Evolutionary conservation across 2,888 invertebrate genomes (phyloP).

Genomic region (Nephrotoma flavescens): DNA sequence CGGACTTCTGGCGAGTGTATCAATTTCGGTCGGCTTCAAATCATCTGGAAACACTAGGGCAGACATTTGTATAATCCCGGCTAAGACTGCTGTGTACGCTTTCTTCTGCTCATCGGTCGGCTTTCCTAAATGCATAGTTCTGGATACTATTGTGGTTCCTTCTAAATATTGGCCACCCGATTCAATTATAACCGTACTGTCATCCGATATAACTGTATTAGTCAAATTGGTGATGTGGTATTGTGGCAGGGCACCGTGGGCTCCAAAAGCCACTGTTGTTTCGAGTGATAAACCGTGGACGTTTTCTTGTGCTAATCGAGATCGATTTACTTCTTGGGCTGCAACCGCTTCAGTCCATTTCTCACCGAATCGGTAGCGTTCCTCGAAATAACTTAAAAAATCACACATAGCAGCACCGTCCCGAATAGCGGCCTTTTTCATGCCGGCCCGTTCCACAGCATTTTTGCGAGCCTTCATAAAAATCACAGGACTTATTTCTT

Average conservation of each 20-base stretch:
- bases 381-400: conserved; percentile 60
- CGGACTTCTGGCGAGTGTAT: conserved; percentile 51
- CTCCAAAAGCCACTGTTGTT: conserved; percentile 77
- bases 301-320: conserved; percentile 56
- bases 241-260: conserved; percentile 77
- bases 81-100: conserved; percentile 74
- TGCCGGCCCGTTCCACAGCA: conserved; percentile 58
- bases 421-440: conserved; percentile 69
- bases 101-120: conserved; percentile 57
- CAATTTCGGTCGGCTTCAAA: conserved; percentile 55
- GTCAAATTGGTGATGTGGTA: conserved; percentile 57
- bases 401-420: conserved; percentile 86
- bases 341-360: conserved; percentile 58
- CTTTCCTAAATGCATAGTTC: conserved; percentile 75
- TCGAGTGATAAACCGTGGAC: conserved; percentile 66
- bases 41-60: conserved; percentile 57
- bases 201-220: conserved; percentile 49
- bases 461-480: conserved; percentile 81
- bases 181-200: conserved; percentile 76
- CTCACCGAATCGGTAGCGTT: conserved; percentile 26
- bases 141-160: conserved; percentile 83
- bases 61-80: conserved; percentile 57
- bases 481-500: conserved; percentile 65
- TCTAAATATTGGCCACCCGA: conserved; percentile 94
- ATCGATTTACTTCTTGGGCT: conserved; percentile 52